A percentile compares a stretch with the other conserved stretches of the same genome.
Conservation (phyloP, 92 coral and sea anemone species). For the Hydrozoanthus gracilis region DNA sequence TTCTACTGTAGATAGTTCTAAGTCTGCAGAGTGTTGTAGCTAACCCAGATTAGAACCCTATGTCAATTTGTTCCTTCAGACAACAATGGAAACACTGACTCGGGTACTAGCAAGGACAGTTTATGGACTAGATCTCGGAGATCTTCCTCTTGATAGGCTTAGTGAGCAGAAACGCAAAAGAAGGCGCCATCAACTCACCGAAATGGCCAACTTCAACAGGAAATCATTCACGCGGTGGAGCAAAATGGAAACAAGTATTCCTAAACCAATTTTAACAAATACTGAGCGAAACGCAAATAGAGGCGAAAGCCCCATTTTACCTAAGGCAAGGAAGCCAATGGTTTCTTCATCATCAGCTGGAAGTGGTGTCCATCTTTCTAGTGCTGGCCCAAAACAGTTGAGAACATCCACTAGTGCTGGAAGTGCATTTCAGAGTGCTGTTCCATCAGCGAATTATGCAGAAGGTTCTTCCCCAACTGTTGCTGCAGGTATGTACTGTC, state of each 20-base stretch:
- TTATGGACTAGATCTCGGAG: conserved; percentile 82
- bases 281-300: conserved; percentile 53
- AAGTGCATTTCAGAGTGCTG: conserved; percentile 70
- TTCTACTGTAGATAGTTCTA: neutral
- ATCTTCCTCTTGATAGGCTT: conserved; percentile 91
- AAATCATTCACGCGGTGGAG: conserved; percentile 79
- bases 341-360: conserved; percentile 49
- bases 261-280: conserved; percentile 54
- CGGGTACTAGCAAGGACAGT: conserved; percentile 93
- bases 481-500: conserved; percentile 67
- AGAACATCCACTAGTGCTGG: conserved; percentile 52
- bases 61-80: conserved; percentile 50
- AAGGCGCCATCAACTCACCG: conserved; percentile 63
- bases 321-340: conserved; percentile 67
- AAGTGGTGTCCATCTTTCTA: conserved; percentile 38
- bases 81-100: conserved; percentile 86
- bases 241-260: conserved; percentile 69
- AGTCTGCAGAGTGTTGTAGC: neutral
- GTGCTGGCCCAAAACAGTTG: conserved; percentile 39
- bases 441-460: conserved; percentile 36
- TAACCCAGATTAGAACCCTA: no score
- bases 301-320: conserved; percentile 61
- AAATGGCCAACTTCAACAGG: conserved; percentile 58
- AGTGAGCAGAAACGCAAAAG: conserved; percentile 93
- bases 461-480: conserved; percentile 43